Base-by-base conservation (phyloP, 2,888 invertebrate species). In the Torymus aiolomorphi region DNA sequence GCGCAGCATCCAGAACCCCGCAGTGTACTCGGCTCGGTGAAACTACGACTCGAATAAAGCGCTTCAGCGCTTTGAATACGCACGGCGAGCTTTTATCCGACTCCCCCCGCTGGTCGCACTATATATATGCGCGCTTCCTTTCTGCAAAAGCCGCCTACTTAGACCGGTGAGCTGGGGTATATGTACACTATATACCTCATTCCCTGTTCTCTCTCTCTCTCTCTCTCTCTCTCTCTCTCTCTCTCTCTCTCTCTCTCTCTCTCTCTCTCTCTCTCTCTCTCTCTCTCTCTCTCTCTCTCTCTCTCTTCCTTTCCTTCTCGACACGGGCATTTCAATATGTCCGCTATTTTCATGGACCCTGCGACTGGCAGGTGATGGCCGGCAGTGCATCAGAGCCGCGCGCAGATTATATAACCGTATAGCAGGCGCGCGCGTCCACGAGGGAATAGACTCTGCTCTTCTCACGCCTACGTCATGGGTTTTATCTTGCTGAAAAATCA, bases 301-400 rank as follows among this genome's bases (percentile, higher is more conserved):
- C 52, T 52, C n/a, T 24, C 20, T 12, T 65, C n/a, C n/a, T 31
- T 42, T 24, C 18, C 49, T 42, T 16, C 49, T n/a, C 49, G 56
- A 51, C 52, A 11, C 24, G 49, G 11, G 20, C 16, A 65, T 57
- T 74, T 74, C 56, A 74, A 18, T 57, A 54, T 57, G 14, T n/a
- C 16, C 52, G 54, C 16, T 24, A 62, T 54, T 72, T 72, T 72
- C 54, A 63, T 10, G 62, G 62, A 42, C 54, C 42, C 63, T 73
- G 73, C 73, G 63, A 56, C 42, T 65, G 73, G 56, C 73, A 65
- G 63, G n/a, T 73, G 42, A 63, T 31, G 31, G 56, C 24, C 2
- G 18, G n/a, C 65, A 11, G 12, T 42, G 31, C 63, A 18, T 42
- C 57, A 65, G 56, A 20, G 13, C 20, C 20, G 10, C 18, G 11